These are phyloP conservation scores for Diglossa cyanea DNA, from an alignment of 2,797 vertebrate genomes.

Conservation along the genomic window DNA sequence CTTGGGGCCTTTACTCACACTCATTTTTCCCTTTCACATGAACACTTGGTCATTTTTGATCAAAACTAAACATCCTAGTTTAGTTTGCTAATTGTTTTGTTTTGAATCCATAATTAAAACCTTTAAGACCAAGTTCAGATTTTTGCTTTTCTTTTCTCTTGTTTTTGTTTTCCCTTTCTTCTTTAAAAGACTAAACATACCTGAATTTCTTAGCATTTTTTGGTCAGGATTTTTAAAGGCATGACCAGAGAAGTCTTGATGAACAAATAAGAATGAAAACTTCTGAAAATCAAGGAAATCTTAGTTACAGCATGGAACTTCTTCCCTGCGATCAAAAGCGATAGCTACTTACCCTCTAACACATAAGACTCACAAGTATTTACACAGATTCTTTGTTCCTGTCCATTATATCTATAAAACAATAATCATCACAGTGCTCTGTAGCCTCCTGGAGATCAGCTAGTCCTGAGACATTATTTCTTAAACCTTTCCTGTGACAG, in stretches of 20 bases:
- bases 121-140: not conserved
- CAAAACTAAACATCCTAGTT: not conserved
- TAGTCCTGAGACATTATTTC: not conserved
- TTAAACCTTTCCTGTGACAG: not conserved
- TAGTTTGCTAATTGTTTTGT: not conserved
- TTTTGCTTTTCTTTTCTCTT: not conserved
- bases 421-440: not conserved
- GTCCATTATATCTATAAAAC: not conserved
- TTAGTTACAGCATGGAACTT: not conserved
- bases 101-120: not conserved
- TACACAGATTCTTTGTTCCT: not conserved
- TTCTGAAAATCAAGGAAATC: not conserved
- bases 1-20: not conserved
- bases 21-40: not conserved
- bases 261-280: not conserved
- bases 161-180: not conserved
- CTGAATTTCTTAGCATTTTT: not conserved
- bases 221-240: not conserved
- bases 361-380: not conserved
- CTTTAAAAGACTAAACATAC: not conserved
- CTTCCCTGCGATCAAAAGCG: not conserved
- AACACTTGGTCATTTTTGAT: not conserved
- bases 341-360: not conserved
- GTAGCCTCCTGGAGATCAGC: not conserved
- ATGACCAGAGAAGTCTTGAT: not conserved